These are phyloP conservation scores for Periophthalmodon schlosseri DNA, from an alignment of 2,113 vertebrate genomes.

Conservation along the genomic window DNA sequence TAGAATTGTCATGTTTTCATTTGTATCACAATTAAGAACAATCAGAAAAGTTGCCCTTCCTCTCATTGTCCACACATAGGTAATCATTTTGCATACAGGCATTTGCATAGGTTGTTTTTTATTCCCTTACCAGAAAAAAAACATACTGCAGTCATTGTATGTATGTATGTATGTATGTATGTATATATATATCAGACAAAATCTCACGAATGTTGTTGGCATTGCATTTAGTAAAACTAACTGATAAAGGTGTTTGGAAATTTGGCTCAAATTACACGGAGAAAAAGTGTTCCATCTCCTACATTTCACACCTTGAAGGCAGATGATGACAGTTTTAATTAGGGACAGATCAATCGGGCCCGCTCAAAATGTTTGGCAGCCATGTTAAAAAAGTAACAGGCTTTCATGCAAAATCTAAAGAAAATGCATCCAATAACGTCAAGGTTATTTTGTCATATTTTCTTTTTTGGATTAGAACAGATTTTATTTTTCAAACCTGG, in stretches of 20 bases:
- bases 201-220: not conserved
- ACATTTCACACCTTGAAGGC: constrained; percentile 25
- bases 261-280: constrained; percentile 9
- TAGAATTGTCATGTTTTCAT: not conserved
- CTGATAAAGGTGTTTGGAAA: constrained; percentile 16
- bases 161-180: not conserved
- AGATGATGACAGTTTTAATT: constrained; percentile 35
- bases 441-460: constrained; percentile 39
- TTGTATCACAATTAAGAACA: not conserved
- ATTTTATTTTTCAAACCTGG: constrained; percentile 22
- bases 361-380: constrained; percentile 19
- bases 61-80: too few species aligned
- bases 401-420: constrained; percentile 32
- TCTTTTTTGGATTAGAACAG: constrained; percentile 16
- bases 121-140: not conserved
- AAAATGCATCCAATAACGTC: constrained; percentile 15
- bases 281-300: constrained; percentile 7
- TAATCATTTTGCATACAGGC: too few species aligned
- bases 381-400: constrained; percentile 17
- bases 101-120: not conserved
- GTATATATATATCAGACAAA: not conserved
- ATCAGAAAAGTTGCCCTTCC: too few species aligned
- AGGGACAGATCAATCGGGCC: constrained; percentile 27
- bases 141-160: not conserved
- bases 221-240: not conserved